These are phyloP conservation scores for Asarcornis scutulata DNA, from an alignment of 2,113 vertebrate species.

Conservation along the genomic window DNA sequence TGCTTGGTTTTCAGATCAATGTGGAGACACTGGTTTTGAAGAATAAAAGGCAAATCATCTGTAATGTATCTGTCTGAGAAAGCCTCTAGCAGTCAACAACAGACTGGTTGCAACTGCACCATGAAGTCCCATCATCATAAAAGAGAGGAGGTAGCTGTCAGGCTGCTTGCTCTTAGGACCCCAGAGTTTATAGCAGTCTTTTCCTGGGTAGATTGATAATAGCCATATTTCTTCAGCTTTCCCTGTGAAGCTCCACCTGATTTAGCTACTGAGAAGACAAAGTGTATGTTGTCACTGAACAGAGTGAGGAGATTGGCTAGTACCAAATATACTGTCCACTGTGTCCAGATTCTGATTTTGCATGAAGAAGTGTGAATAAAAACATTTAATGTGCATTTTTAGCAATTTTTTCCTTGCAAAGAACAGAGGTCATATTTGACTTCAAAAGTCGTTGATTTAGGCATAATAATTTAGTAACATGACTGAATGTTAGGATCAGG, in stretches of 20 bases:
- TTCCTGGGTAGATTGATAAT: neutral
- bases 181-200: neutral
- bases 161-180: neutral
- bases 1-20: neutral
- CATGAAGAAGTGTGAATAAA: neutral
- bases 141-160: neutral
- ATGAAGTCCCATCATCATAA: neutral
- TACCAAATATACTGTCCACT: neutral
- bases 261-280: neutral
- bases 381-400: neutral
- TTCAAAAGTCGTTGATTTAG: neutral
- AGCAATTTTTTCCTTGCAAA: neutral
- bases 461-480: conserved; percentile 17
- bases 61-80: neutral
- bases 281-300: neutral
- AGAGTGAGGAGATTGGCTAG: neutral
- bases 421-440: neutral
- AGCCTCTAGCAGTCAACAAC: neutral
- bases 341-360: neutral
- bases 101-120: neutral
- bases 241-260: neutral
- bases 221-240: neutral
- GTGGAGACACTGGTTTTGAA: neutral
- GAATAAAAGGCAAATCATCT: neutral
- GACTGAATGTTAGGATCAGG: neutral